Conservation (phyloP, 2,113 vertebrate species). For the Oxyura jamaicensis region DNA sequence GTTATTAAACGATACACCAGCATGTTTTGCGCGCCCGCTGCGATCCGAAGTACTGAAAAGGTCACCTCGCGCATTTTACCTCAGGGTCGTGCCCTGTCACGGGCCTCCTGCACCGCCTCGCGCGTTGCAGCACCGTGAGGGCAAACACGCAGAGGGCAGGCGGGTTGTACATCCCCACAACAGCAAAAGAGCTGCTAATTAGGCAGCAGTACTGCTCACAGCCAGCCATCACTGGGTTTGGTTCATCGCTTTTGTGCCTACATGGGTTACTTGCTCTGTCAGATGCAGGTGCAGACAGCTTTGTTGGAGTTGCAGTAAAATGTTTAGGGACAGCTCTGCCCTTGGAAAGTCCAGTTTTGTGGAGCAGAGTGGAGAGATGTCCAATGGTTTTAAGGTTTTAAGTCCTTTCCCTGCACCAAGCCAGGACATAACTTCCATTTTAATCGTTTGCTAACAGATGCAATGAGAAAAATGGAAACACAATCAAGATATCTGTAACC, state of each 20-base stretch:
- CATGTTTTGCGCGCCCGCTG: fast-evolving
- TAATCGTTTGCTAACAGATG: not conserved
- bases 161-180: not conserved
- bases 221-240: no score
- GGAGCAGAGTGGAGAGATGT: not conserved
- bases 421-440: not conserved
- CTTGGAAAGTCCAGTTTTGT: fast-evolving
- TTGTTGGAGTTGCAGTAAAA: fast-evolving
- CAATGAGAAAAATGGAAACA: not conserved
- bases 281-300: not conserved
- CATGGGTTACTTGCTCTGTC: fast-evolving
- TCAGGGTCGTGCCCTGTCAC: not conserved
- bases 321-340: not conserved
- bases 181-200: not conserved
- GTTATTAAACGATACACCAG: fast-evolving
- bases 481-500: not conserved
- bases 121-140: not conserved
- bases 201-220: no score
- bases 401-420: not conserved
- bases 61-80: fast-evolving
- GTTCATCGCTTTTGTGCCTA: fast-evolving
- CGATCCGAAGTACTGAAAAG: fast-evolving
- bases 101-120: not conserved
- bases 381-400: not conserved
- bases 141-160: no score